phyloP scores from a whole-genome alignment of 2,113 vertebrate genomes.

The Baryphthengus martii region DNA sequence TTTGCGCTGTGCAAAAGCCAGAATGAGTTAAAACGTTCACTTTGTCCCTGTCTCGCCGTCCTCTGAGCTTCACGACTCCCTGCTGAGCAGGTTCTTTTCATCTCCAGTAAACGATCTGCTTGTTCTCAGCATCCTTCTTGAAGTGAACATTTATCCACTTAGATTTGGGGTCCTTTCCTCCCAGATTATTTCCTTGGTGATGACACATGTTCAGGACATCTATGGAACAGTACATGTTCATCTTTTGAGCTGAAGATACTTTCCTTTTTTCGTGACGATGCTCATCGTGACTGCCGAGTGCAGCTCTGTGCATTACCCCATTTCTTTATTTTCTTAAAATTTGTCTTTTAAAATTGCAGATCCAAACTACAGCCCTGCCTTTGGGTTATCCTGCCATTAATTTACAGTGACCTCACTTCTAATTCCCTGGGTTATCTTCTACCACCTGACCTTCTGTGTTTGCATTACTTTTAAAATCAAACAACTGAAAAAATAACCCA shows the following conservation, averaged over 20 bases:
- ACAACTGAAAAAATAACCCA: background rate
- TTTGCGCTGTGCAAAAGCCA: background rate
- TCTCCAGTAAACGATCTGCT: background rate
- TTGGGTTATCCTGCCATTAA: background rate
- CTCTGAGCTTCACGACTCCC: background rate
- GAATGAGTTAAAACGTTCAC: background rate
- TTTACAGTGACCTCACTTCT: background rate
- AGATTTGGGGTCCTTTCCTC: background rate
- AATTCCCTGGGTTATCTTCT: background rate
- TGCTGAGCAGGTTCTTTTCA: background rate
- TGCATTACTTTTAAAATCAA: background rate
- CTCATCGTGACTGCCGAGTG: background rate
- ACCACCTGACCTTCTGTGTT: background rate
- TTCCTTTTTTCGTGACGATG: background rate
- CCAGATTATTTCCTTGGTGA: background rate
- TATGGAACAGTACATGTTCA: no score
- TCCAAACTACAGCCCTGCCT: background rate
- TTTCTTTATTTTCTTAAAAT: background rate
- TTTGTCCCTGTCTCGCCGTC: background rate
- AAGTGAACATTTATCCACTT: background rate
- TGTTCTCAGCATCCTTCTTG: background rate
- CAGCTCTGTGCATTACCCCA: background rate
- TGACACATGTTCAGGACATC: background rate
- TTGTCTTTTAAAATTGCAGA: background rate
- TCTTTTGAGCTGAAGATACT: background rate